Base-by-base conservation (phyloP, 2,113 vertebrate species). In the Hippocampus zosterae region DNA sequence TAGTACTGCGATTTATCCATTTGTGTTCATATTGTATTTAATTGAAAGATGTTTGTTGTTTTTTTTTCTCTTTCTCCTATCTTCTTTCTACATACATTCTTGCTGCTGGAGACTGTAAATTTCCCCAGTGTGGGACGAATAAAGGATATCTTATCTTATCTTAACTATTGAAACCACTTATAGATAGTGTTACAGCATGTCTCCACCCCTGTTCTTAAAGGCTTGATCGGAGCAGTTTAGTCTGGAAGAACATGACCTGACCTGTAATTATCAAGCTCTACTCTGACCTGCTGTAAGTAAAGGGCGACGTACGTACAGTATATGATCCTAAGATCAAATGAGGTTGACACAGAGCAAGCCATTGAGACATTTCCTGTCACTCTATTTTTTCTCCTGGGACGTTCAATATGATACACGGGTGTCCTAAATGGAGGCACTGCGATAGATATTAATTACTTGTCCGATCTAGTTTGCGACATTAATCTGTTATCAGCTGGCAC, bases 361-460 rank as follows among this genome's bases (percentile, higher is more conserved):
- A 83, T 61, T 79, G 75, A 83, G 76, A 87, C 84, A 79, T 82
- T 81, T 82, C 79, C 79, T 81, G 85, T 88, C 88, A 83, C 61
- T 80, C 46, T 0, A 0, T 76, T 72, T 78, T 69, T 29, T n/a
- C 77, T 69, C 66, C 66, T 75, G 72, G 76, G 48, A 77, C 79
- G 80, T 74, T 72, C 74, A 83, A 70, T 79, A 79, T 80, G 80
- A 84, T 76, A 70, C 64, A 74, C 81, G 65, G 79, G 72, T 71
- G 70, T 73, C 78, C 70, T 76, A 83, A 82, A 79, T 84, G 72
- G 72, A 81, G 70, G 74, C 73, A 1, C 62, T 46, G 79, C 69
- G 64, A 83, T 84, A 59, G 70, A 88, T 88, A 88, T 87, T 89
- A 88, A 91, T 90, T 88, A 83, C 77, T 84, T 84, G 88, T 87